Evolutionary conservation across 2,888 invertebrate genomes (phyloP), one percentile per base, ranked within the genome.

Genomic region (Vanessa cardui): DNA sequence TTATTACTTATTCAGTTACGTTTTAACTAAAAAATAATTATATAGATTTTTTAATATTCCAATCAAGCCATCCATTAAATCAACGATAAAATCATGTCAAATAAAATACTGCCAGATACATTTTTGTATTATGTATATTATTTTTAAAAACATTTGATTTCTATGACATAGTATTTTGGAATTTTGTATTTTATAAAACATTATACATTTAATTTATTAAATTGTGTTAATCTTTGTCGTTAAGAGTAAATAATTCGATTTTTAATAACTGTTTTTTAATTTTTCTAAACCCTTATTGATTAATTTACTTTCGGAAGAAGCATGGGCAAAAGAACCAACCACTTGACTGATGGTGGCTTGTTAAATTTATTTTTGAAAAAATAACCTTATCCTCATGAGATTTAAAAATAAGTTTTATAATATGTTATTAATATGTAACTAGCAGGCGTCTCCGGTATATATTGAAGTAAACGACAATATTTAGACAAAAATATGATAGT

Each of bases 181-280:
- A 65, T 66, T 63, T 59, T 64, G 68, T 70, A 72, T 70, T 70
- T 72, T 72, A 64, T 68, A 61, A 68, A 49, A 64, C 62, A 69
- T 60, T 70, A 68, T 72, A 70, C 66, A 66, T 69, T 73, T 73
- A 71, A 73, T 73, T 73, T 73, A 69, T 66, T 69, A 69, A 68
- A 59, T 71, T 74, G 56, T 69, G 73, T 74, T 74, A 72, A 69
- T 74, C 69, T 69, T 72, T 75, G 62, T 73, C 72, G 72, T 75
- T 75, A 76, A 74, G 72, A 73, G 70, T 72, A 76, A 76, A 76
- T 75, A 70, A 74, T 71, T 71, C 69, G 64, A 73, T 74, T 76
- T 74, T 74, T 69, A 68, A 52, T 20, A 60, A 20, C 4, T 21
- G 58, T 44, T 54, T 56, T 47, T 67, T 45, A 44, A 31, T 54